Conservation (phyloP, 2,888 invertebrate genomes). For the Allolobophora icterica region DNA sequence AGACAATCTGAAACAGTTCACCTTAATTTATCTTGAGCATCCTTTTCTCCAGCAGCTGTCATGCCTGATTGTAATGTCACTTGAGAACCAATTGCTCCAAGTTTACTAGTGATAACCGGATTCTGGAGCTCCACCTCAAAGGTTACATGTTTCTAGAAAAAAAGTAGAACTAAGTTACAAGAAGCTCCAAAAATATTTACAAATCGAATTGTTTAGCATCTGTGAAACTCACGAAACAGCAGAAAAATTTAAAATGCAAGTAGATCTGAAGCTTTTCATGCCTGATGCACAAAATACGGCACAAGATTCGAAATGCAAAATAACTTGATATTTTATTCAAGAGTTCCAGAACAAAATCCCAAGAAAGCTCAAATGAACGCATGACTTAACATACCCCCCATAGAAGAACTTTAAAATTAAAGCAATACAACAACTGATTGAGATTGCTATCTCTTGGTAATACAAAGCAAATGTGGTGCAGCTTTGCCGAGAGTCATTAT, state of each 20-base stretch:
- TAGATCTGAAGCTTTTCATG: background rate
- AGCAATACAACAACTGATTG: background rate
- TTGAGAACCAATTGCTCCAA: background rate
- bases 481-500: no score
- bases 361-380: background rate
- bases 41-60: background rate
- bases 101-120: slow-evolving; percentile 6
- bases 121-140: slow-evolving; percentile 20
- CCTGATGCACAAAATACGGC: background rate
- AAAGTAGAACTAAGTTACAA: background rate
- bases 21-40: slow-evolving; percentile 11
- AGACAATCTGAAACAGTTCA: background rate
- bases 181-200: background rate
- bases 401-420: background rate
- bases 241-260: background rate
- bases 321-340: background rate
- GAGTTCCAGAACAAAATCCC: background rate
- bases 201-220: background rate
- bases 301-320: background rate
- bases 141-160: slow-evolving; percentile 19
- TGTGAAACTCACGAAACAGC: background rate
- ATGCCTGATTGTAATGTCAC: background rate
- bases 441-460: no score
- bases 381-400: background rate
- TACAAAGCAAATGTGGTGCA: no score